Base-by-base conservation (phyloP, 2,797 vertebrate species). In the Carduelis carduelis region DNA sequence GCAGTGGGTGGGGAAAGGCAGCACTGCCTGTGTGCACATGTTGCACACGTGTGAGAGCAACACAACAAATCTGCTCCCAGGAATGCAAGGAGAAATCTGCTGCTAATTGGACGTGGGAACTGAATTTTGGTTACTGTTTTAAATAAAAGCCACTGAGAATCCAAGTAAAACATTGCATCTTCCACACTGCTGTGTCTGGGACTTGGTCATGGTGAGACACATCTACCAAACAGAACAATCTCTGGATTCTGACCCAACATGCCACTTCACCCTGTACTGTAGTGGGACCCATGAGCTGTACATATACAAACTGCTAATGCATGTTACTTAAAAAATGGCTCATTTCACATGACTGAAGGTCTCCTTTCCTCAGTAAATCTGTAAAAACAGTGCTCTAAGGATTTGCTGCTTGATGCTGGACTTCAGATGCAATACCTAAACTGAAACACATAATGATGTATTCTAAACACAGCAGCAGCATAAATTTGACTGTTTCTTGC, bases 11-110 rank as follows among this genome's bases (percentile, higher is more conserved):
- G 63, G 83, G 83, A 70, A 55, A 60, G 60, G 50, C 56, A 61
- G 59, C 0, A 0, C 43, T 91, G 95, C 74, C 61, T 75, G 77
- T 63, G 69, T 0, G 0, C 70, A 69, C 90, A 90, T 43, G 78
- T 60, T 75, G 61, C 57, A 55, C 3, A 22, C 57, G 71, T 70
- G 84, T 87, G 90, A 91, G 84, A 87, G 75, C 69, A 69, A 50
- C 61, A 39, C 68, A 85, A 68, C 78, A 89, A 65, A 91, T 83
- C 69, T 83, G 91, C 72, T 93, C 82, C 84, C 82, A 91, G 84
- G 71, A 89, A 91, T 47, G 53, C 78, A 72, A 32, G 46, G 43
- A 77, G 71, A 87, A 93, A 91, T 85, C 68, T 91, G 81, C 61
- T 4, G 7, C 50, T 77, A 94, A 95, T 9, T 78, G 69, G 79